Evolutionary conservation across 2,888 invertebrate genomes (phyloP), one percentile per base, ranked within the genome.

Genomic region (Mellilla xanthometata): DNA sequence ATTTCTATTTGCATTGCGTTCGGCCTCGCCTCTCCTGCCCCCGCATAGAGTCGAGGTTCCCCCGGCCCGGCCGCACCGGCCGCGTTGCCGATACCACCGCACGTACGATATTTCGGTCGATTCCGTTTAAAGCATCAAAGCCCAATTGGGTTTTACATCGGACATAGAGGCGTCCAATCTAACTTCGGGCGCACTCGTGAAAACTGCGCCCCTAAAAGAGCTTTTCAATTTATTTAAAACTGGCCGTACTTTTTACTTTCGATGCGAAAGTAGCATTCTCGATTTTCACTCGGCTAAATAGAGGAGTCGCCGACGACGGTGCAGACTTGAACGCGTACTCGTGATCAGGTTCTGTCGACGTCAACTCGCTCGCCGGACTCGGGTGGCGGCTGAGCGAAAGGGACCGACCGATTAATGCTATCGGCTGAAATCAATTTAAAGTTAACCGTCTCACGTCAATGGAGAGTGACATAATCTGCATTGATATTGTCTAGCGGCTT

Each of bases 111-210:
- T 83, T 81, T 74, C 70, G 72, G 75, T 66, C 65, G 72, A 75
- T 67, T 61, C 75, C 76, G 78, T 74, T 84, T 82, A 78, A 76
- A 81, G 76, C 81, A 80, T 82, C 81, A 80, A 80, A 82, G 81
- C 76, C 75, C 80, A 81, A 84, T 83, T 81, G 77, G 77, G 80
- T 81, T 82, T 83, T 80, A 82, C 82, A 83, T 81, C 72, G 72
- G 76, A 79, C 77, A 71, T 67, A 65, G 68, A 63, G 68, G 72
- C 73, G 76, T 76, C 75, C 83, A 81, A 83, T 82, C 80, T 78
- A 81, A 81, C 78, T 81, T 72, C 68, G 74, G 67, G 65, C 66
- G 56, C 43, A 42, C 49, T 51, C 63, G 47, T 35, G 38, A 29
- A 43, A 45, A 48, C 44, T 49, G 51, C 47, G 47, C 52, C 49